Percentiles rank a stretch among this genome's conserved stretches.
Evolutionary conservation across 1,140 invertebrate genomes (phyloP).

Genomic region (Drosophila kikkawai): DNA sequence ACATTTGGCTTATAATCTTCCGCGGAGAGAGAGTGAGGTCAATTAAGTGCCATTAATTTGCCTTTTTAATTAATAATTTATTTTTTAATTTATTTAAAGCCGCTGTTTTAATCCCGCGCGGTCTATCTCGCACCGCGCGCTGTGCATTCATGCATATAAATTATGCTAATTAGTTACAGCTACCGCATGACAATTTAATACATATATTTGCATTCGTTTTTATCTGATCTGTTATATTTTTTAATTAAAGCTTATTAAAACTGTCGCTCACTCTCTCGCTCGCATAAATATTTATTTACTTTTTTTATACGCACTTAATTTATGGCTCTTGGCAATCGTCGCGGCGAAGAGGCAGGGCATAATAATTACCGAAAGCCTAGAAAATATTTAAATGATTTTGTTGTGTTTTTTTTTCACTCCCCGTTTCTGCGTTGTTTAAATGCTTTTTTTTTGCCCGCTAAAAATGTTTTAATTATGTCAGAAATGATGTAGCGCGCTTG

Average conservation of each 20-base stretch:
- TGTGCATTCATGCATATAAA: slow-evolving; percentile 70
- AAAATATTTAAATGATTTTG: slow-evolving; percentile 53
- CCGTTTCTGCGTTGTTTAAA: background rate
- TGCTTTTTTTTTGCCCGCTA: slow-evolving; percentile 24
- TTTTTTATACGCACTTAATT: slow-evolving; percentile 58
- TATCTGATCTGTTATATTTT: slow-evolving; percentile 51
- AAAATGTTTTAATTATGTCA: slow-evolving; percentile 77
- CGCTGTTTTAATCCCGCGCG: slow-evolving; percentile 39
- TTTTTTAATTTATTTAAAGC: slow-evolving; percentile 77
- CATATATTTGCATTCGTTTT: slow-evolving; percentile 44
- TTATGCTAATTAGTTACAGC: slow-evolving; percentile 81
- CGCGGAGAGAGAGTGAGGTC: slow-evolving; percentile 23
- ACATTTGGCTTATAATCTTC: slow-evolving; percentile 25
- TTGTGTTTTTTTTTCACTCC: slow-evolving; percentile 26
- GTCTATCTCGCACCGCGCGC: slow-evolving; percentile 2
- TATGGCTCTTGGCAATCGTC: slow-evolving; percentile 47
- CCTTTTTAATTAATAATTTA: slow-evolving; percentile 75
- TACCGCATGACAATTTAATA: slow-evolving; percentile 44
- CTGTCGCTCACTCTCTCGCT: slow-evolving; percentile 39
- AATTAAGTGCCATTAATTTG: slow-evolving; percentile 63
- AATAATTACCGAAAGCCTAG: slow-evolving; percentile 38
- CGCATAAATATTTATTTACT: slow-evolving; percentile 60
- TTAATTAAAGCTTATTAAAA: slow-evolving; percentile 80
- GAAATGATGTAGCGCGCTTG: slow-evolving; percentile 64
- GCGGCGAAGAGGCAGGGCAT: slow-evolving; percentile 13